phyloP scores from a whole-genome alignment of 2,113 vertebrate species.

The Brachirus orientalis region DNA sequence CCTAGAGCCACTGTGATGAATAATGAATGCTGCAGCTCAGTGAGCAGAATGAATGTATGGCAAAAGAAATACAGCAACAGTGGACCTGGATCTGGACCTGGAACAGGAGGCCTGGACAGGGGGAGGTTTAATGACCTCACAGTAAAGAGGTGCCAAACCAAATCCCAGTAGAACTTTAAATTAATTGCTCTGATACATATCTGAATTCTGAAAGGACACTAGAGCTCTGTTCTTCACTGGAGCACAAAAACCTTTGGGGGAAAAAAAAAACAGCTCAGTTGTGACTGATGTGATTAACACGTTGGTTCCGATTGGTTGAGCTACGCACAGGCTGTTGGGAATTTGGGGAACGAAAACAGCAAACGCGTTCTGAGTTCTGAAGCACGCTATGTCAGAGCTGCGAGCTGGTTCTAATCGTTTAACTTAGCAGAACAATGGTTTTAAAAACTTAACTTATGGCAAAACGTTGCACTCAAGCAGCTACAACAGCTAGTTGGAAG shows the following conservation, averaged over 20 bases:
- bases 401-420: neutral
- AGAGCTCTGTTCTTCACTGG: neutral
- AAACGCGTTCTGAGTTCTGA: neutral
- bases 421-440: neutral
- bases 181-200: neutral
- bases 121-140: neutral
- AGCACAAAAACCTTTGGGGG: too few relatives aligned
- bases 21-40: slow-evolving; percentile 7
- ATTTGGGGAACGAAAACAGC: neutral
- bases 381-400: neutral
- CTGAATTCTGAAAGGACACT: neutral
- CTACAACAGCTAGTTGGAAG: slow-evolving; percentile 2
- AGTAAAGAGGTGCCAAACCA: neutral
- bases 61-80: slow-evolving; percentile 30
- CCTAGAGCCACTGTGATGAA: neutral
- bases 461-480: neutral
- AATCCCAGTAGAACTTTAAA: too few relatives aligned
- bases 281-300: slow-evolving; percentile 14
- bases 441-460: neutral
- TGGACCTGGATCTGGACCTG: slow-evolving; percentile 23
- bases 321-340: neutral
- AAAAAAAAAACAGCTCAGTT: slow-evolving; percentile 5
- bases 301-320: slow-evolving; percentile 2
- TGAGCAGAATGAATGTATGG: slow-evolving; percentile 26
- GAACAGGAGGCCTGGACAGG: slow-evolving; percentile 29